Percentiles rank a stretch among this genome's conserved stretches.
These are phyloP conservation scores for Campopleginae sp. DNA, from an alignment of 2,888 invertebrate species.

Conservation along the genomic window DNA sequence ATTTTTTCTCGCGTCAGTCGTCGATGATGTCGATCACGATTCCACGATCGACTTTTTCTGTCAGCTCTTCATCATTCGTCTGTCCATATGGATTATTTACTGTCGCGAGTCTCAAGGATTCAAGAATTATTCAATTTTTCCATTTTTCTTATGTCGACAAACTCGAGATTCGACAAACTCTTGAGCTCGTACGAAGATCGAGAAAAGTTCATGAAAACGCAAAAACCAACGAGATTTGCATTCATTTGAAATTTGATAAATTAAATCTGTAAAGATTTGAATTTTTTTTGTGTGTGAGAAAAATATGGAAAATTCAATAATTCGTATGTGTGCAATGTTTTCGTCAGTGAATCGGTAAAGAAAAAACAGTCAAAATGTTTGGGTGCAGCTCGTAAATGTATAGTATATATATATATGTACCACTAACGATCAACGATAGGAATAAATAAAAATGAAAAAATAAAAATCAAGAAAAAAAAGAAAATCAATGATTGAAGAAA, in stretches of 20 bases:
- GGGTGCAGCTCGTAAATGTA: constrained; percentile 19
- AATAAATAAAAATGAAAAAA: constrained; percentile 1
- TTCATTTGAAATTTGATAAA: not conserved
- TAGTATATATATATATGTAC: constrained; percentile 11
- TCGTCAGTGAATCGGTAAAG: constrained; percentile 24
- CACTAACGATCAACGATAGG: constrained; percentile 39
- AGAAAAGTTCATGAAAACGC: not conserved
- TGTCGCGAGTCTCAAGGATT: not conserved
- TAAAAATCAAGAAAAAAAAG: constrained; percentile 40
- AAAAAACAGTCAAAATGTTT: constrained; percentile 20
- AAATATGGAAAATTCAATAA: not conserved
- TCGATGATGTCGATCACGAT: constrained; percentile 60
- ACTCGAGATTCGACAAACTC: too few relatives aligned
- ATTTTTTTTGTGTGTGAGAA: not conserved
- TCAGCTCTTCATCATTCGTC: not conserved
- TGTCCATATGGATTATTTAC: not conserved
- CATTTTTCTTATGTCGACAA: not conserved
- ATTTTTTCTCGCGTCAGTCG: constrained; percentile 58
- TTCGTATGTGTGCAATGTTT: not conserved
- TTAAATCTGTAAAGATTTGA: too few relatives aligned
- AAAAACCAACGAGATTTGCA: not conserved
- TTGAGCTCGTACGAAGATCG: not conserved
- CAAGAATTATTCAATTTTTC: not conserved
- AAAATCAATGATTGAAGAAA: constrained; percentile 13
- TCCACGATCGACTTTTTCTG: not conserved